Evolutionary conservation across 2,888 invertebrate genomes (phyloP).

Genomic region (Hymenopus coronatus): DNA sequence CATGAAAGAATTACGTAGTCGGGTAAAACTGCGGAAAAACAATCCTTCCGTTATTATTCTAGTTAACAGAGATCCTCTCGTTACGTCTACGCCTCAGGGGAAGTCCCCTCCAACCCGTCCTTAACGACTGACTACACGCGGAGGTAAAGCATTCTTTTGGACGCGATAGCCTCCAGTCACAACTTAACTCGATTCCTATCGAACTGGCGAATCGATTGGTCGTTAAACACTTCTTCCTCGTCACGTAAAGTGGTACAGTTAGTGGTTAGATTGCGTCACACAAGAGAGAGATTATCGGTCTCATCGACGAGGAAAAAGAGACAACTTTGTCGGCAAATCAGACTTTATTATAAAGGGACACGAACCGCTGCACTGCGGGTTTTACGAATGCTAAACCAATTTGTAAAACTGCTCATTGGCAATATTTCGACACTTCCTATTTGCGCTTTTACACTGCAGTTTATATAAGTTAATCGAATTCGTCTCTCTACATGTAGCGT

Average conservation of each 20-base stretch:
- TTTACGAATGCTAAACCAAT: background rate
- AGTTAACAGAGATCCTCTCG: background rate
- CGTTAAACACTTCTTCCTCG: background rate
- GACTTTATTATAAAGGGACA: background rate
- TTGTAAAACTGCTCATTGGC: background rate
- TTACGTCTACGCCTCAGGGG: background rate
- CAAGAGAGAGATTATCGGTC: background rate
- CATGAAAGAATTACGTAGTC: background rate
- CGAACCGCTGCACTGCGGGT: background rate
- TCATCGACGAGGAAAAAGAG: background rate
- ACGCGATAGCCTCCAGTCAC: background rate
- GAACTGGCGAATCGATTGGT: background rate
- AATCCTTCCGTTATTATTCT: background rate
- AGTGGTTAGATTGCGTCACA: background rate
- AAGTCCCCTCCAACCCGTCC: background rate
- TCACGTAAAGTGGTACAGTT: background rate
- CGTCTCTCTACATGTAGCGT: too few relatives aligned
- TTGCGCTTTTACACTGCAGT: too few relatives aligned
- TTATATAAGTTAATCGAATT: too few relatives aligned
- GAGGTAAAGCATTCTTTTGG: background rate
- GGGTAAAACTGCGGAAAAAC: background rate
- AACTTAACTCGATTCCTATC: background rate
- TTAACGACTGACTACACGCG: background rate
- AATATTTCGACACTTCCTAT: background rate
- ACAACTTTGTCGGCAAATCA: background rate